Evolutionary conservation across 2,113 vertebrate species (phyloP), one percentile per base, ranked within the genome.

Genomic region (Spea bombifrons): DNA sequence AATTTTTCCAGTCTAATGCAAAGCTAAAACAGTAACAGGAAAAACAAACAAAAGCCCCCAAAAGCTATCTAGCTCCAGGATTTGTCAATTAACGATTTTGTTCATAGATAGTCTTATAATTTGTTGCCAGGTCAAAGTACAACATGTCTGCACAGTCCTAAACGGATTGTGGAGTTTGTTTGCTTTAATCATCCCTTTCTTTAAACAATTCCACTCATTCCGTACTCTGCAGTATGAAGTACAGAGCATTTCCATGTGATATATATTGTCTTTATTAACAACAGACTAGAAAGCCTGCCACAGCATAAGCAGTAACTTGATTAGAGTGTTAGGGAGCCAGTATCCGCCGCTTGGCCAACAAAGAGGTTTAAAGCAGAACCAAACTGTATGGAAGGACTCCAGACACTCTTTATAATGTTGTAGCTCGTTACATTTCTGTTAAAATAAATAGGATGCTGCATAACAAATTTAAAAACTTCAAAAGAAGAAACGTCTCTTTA

Each of bases 121-220:
- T 6, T 52, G 9, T 52, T 52, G 9, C 6, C 50, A 59, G 55
- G 55, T 8, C 55, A 9, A n/a, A 48, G 12, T 63, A 13, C 1
- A 55, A 55, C 15, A 30, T 53, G 15, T 50, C 49, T 4, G 7
- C 50, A 73, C n/a, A 17, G 13, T 49, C 15, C 15, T 50, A 10
- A 47, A 43, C 3, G 5, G 70, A 73, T 55, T 30, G 69, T 12
- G 9, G 4, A n/a, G 44, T 12, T 49, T 55, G 8, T 50, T 16
- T 59, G 52, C 77, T 79, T 71, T 82, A 81, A 84, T 71, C 47
- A 76, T 59, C 75, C 45, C 72, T 82, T 70, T 79, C 82, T 82
- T 45, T 59, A 5, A 30, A 7, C 1, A 66, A 6, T 67, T 57
- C 61, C 74, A 67, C 47, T 50, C 7, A 13, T 50, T 71, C 63